Evolutionary conservation across 1,140 invertebrate species (phyloP), one percentile per base, ranked within the genome.

Genomic region (Achroia grisella): DNA sequence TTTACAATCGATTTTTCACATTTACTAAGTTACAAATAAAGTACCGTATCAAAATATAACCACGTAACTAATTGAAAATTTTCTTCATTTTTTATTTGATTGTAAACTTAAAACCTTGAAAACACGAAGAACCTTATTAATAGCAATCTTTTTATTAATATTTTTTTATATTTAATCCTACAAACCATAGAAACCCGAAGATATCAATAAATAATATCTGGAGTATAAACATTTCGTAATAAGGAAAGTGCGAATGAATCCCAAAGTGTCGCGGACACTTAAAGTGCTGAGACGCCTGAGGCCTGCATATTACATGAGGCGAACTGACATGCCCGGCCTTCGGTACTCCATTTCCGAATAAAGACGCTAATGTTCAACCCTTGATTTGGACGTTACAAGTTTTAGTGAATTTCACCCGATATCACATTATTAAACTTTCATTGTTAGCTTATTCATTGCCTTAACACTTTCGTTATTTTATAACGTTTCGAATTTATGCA

Each of bases 401-500:
- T 36, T 48, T 50, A 56, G 29, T 2, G 37, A 27, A 28, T 29
- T 23, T 23, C 23, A 36, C n/a, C 10, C 44, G 52, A 37, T 48
- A 54, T 54, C 48, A 35, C 28, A 32, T 48, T 47, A 53, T 65
- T 53, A 59, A 66, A 50, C 17, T 57, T 62, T 59, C 42, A 60
- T 28, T 10, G n/a, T 54, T 46, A 23, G 17, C 6, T 23, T 62
- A 44, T 55, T 57, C 46, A 44, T 55, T 47, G 14, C n/a, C 15
- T 15, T 17, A 11, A 17, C 17, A 23, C 17, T 23, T 23, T 23
- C 17, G 17, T 23, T 14, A 12, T 43, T 33, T 11, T 33, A 12
- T 41, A 6, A 23, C 17, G 17, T 23, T n/a, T n/a, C n/a, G n/a
- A n/a, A n/a, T n/a, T n/a, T n/a, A n/a, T n/a, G n/a, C n/a, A n/a